phyloP scores from a whole-genome alignment of 2,888 invertebrate genomes.

The Mesochorus sp. region DNA sequence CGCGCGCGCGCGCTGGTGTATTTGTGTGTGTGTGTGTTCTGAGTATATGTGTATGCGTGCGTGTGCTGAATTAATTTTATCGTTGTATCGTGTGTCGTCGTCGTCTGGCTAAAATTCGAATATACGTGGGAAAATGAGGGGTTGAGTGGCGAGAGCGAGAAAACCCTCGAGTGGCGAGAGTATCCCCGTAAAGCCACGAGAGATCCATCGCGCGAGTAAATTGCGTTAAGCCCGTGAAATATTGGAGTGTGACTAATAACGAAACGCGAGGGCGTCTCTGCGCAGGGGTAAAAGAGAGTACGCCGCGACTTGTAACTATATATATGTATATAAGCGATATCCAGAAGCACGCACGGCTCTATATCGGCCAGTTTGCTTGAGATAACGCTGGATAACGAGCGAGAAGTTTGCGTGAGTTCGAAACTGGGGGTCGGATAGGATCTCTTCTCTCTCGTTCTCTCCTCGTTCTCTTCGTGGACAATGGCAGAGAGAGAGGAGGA shows the following conservation, averaged over 20 bases:
- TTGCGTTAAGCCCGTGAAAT: slow-evolving; percentile 61
- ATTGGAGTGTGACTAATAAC: slow-evolving; percentile 68
- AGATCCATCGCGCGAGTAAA: slow-evolving; percentile 49
- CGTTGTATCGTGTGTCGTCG: slow-evolving; percentile 54
- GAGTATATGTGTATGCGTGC: too few species aligned
- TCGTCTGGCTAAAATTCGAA: slow-evolving; percentile 46
- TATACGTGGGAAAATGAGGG: slow-evolving; percentile 37
- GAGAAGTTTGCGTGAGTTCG: slow-evolving; percentile 70
- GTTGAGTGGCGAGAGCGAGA: slow-evolving; percentile 15
- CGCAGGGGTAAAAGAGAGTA: slow-evolving; percentile 24
- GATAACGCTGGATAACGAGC: slow-evolving; percentile 64
- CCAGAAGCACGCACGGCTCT: slow-evolving; percentile 47
- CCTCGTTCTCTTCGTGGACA: not conserved
- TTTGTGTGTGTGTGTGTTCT: too few species aligned
- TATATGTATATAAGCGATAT: not conserved
- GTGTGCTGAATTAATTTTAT: slow-evolving; percentile 59
- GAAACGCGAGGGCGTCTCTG: slow-evolving; percentile 13
- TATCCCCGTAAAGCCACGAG: not conserved
- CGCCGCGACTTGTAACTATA: slow-evolving; percentile 21
- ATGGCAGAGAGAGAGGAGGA: not conserved
- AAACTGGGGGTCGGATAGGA: slow-evolving; percentile 52
- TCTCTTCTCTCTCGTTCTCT: slow-evolving; percentile 18
- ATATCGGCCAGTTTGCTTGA: slow-evolving; percentile 58
- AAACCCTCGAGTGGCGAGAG: slow-evolving; percentile 27
- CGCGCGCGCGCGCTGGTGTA: not conserved